Conservation (phyloP, 2,113 vertebrate genomes). For the Oreochromis aureus region DNA sequence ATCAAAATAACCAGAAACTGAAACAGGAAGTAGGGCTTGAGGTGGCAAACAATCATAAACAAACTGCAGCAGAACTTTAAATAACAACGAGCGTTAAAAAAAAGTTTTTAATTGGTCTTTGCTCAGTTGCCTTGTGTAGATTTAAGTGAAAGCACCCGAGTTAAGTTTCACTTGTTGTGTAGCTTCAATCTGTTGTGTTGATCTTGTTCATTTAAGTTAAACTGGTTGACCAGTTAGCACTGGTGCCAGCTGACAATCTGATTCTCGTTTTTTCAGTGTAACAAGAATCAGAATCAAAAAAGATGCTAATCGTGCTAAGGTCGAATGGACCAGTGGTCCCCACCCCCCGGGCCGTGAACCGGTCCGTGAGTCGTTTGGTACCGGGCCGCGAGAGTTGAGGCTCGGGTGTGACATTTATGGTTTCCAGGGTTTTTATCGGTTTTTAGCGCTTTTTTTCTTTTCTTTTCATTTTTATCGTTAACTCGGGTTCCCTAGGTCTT, state of each 20-base stretch:
- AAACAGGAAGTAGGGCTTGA: not conserved
- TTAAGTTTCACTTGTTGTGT: not conserved
- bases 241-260: not conserved
- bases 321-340: not conserved
- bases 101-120: not conserved
- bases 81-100: not conserved
- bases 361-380: fast-evolving
- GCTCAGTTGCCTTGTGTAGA: not conserved
- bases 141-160: not conserved
- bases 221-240: not conserved
- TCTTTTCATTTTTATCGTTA: fast-evolving
- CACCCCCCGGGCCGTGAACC: fast-evolving
- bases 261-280: not conserved
- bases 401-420: fast-evolving
- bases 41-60: not conserved
- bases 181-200: not conserved
- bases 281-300: not conserved
- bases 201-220: fast-evolving
- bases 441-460: fast-evolving
- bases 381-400: not conserved
- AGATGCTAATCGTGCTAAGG: not conserved
- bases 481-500: fast-evolving
- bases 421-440: fast-evolving
- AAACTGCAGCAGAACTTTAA: not conserved
- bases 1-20: not conserved